A percentile compares a stretch with the other conserved stretches of the same genome.
Conservation (phyloP, 1,140 invertebrate species). For the Carcinoscorpius rotundicauda region DNA sequence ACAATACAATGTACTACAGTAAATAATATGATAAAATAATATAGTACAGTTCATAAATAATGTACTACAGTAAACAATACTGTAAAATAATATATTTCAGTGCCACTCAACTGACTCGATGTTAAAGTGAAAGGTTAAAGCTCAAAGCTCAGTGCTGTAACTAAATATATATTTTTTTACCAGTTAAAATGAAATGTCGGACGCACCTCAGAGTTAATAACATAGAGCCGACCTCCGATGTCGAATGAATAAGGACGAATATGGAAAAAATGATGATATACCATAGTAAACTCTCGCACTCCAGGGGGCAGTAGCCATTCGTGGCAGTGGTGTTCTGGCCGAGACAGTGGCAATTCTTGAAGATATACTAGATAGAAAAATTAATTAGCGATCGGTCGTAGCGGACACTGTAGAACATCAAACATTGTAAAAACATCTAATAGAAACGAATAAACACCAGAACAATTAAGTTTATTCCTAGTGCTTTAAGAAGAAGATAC, state of each 20-base stretch:
- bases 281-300: conserved; percentile 62
- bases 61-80: too few species aligned
- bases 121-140: too few species aligned
- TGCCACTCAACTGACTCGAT: too few species aligned
- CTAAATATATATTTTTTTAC: too few species aligned
- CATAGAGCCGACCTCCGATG: conserved; percentile 82
- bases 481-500: not conserved
- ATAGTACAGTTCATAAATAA: too few species aligned
- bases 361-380: conserved; percentile 16
- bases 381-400: not conserved
- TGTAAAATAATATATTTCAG: too few species aligned
- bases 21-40: too few species aligned
- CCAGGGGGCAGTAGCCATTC: conserved; percentile 60
- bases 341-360: conserved; percentile 63
- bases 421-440: not conserved
- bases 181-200: too few species aligned
- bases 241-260: conserved; percentile 82
- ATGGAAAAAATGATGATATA: conserved; percentile 77
- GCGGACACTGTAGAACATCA: not conserved
- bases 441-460: not conserved
- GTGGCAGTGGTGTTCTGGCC: conserved; percentile 36
- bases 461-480: not conserved
- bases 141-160: too few species aligned
- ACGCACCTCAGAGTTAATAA: conserved; percentile 53
- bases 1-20: too few species aligned